phyloP scores from a whole-genome alignment of 2,113 vertebrate genomes.

The Tachycineta bicolor region DNA sequence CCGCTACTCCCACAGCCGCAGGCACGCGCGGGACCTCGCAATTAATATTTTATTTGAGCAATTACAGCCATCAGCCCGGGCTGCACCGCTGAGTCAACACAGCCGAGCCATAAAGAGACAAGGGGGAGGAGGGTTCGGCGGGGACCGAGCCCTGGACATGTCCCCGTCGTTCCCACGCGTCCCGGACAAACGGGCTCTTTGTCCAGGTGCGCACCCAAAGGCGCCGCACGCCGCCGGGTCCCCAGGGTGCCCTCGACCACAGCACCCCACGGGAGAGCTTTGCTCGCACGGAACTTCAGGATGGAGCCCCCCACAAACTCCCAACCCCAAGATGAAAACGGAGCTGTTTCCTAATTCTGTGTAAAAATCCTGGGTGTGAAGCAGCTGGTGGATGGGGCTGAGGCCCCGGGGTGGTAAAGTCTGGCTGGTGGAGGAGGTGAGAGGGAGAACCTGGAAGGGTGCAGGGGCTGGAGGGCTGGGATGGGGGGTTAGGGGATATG shows the following conservation, averaged over 20 bases:
- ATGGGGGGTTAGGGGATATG: background rate
- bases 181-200: background rate
- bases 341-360: background rate
- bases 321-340: rapidly evolving
- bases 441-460: background rate
- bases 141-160: rapidly evolving
- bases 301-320: background rate
- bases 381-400: background rate
- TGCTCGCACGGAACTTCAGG: background rate
- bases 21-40: constrained; percentile 1
- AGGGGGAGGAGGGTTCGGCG: background rate
- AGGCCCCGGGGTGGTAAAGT: background rate
- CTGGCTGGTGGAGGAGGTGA: background rate
- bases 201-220: background rate
- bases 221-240: background rate
- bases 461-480: background rate
- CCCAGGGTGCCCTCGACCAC: rapidly evolving
- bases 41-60: constrained; percentile 23
- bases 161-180: background rate
- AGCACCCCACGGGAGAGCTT: rapidly evolving
- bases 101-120: background rate
- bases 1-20: constrained; percentile 44
- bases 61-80: background rate
- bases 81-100: background rate
- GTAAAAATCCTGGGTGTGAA: background rate